Percentiles rank a stretch among this genome's conserved stretches.
phyloP scores from a whole-genome alignment of 2,113 vertebrate genomes.

The Rhineura floridana region DNA sequence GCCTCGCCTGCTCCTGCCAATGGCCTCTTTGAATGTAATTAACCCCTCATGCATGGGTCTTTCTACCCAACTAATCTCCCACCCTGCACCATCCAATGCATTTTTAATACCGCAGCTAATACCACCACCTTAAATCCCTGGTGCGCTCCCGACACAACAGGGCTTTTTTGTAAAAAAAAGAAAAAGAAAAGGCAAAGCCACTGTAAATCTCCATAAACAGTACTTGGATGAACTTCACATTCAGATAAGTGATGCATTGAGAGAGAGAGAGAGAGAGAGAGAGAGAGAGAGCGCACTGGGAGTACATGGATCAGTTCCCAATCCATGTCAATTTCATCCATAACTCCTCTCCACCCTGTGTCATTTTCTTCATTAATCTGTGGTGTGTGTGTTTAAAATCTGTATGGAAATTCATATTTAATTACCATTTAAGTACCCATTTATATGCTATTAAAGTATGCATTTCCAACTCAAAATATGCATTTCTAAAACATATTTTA shows the following conservation, averaged over 20 bases:
- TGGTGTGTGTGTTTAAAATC: not conserved
- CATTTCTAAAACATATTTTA: no score
- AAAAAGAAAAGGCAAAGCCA: conserved; percentile 11
- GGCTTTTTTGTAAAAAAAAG: conserved; percentile 40
- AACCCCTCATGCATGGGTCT: conserved; percentile 70
- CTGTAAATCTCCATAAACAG: conserved; percentile 70
- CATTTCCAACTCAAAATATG: no score
- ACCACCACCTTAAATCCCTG: conserved; percentile 59
- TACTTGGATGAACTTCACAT: conserved; percentile 66
- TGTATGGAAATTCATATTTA: not conserved
- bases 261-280: no score
- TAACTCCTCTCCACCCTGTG: not conserved
- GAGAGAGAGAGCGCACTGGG: no score
- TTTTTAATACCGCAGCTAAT: conserved; percentile 63
- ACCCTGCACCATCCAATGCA: conserved; percentile 43
- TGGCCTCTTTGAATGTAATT: conserved; percentile 72
- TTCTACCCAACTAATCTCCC: conserved; percentile 67
- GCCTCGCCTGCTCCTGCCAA: conserved; percentile 57
- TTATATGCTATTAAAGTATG: not conserved
- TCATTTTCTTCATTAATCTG: not conserved
- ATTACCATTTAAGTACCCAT: not conserved
- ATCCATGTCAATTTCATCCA: not conserved
- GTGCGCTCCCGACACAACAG: conserved; percentile 42
- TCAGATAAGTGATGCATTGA: conserved; percentile 65
- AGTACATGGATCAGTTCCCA: not conserved